Base-by-base conservation (phyloP, 1,140 invertebrate species). In the Cyclina sinensis region DNA sequence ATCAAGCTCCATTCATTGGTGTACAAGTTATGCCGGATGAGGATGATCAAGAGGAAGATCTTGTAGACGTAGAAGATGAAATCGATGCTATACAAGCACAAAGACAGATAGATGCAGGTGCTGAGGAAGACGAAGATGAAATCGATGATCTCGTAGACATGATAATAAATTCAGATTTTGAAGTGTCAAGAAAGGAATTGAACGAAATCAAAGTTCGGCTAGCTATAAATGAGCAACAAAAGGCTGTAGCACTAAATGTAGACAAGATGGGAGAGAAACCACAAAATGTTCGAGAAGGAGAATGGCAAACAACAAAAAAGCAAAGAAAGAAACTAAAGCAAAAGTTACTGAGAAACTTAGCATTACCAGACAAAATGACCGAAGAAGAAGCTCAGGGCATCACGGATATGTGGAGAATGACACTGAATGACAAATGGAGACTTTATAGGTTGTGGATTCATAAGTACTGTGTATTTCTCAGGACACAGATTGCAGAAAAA, bases 361-460 rank as follows among this genome's bases (percentile, higher is more conserved):
- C 70, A 4, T 83, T 78, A 18, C 37, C 24, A 4, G 86, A 92
- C 18, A 70, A n/a, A n/a, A 92, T 94, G 91, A 62, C 11, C 12
- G 86, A 83, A 65, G 88, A 90, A 12, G 92, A 93, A 82, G 89
- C 82, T 30, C 24, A 46, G 0, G 48, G 59, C 27, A 37, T 92
- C 30, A n/a, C 11, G 24, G 83, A 94, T 74, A 81, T 95, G 9
- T 94, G 93, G 93, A 86, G 83, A 27, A 81, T 95, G 16, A 65
- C 83, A 11, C n/a, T 88, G 5, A 57, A 43, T 14, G 80, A 95
- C 16, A 92, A 95, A 73, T 96, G 95, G 94, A 85, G 92, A 51
- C 89, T 96, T n/a, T 95, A 95, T 82, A 79, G 91, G 35, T 91
- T 90, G 35, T 96, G 95, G 95, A 54, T 93, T 21, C 68, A 89